These are phyloP conservation scores for Beris morrisii DNA, from an alignment of 2,888 invertebrate genomes.

Conservation along the genomic window DNA sequence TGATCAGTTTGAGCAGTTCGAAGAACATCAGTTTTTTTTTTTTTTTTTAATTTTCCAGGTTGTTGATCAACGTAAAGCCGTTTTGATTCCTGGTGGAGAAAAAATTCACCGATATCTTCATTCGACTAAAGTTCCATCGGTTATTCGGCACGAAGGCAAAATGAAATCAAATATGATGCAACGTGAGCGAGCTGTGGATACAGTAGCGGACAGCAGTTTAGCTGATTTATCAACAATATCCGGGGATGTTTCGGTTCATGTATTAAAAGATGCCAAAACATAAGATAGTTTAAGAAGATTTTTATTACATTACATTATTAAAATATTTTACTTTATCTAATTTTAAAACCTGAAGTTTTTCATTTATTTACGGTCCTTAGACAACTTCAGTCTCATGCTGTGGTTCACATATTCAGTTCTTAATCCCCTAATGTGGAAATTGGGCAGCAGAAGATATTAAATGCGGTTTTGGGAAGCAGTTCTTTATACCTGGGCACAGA, in stretches of 20 bases:
- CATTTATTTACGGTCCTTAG: too few species aligned
- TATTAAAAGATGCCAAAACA: slow-evolving; percentile 52
- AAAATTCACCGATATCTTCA: slow-evolving; percentile 51
- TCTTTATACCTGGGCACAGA: too few species aligned
- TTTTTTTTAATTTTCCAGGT: slow-evolving; percentile 43
- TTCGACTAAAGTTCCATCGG: slow-evolving; percentile 48
- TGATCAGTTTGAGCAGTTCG: neutral
- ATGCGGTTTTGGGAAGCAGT: too few species aligned
- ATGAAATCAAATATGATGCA: slow-evolving; percentile 44
- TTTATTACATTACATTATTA: too few species aligned
- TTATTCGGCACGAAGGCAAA: slow-evolving; percentile 54
- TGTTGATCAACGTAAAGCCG: slow-evolving; percentile 51
- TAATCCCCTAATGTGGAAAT: too few species aligned
- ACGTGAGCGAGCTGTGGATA: neutral
- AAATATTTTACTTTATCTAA: too few species aligned
- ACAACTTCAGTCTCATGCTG: too few species aligned
- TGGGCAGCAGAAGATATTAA: too few species aligned
- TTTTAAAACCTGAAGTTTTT: too few species aligned
- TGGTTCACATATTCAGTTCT: too few species aligned
- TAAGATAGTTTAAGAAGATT: neutral
- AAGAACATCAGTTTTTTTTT: slow-evolving; percentile 1
- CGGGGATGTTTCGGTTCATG: slow-evolving; percentile 55
- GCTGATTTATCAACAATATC: slow-evolving; percentile 54
- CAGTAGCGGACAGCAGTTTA: slow-evolving; percentile 47
- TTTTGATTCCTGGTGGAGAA: slow-evolving; percentile 52